Evolutionary conservation across 2,797 vertebrate genomes (phyloP).

Genomic region (Leptatherina wallacei): DNA sequence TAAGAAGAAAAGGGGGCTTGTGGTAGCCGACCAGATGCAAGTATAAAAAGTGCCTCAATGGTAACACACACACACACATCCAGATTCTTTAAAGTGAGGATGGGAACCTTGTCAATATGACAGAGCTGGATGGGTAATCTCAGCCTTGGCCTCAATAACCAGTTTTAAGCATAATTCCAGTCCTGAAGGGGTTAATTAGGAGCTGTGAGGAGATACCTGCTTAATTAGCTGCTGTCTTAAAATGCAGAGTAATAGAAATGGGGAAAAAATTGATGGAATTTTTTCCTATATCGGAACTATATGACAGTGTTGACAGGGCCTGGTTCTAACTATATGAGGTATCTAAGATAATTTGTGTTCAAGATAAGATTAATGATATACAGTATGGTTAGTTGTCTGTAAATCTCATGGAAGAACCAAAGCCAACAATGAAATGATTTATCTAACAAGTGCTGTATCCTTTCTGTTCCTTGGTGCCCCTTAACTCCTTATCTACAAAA

Average conservation of each 20-base stretch:
- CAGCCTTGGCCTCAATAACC: constrained; percentile 81
- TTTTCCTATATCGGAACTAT: constrained; percentile 66
- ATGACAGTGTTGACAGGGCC: constrained; percentile 51
- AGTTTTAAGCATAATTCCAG: constrained; percentile 78
- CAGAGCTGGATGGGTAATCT: constrained; percentile 79
- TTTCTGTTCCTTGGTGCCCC: not conserved
- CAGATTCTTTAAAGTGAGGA: constrained; percentile 34
- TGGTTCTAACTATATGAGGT: not conserved
- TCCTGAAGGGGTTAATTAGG: constrained; percentile 84
- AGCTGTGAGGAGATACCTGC: constrained; percentile 74
- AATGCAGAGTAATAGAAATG: constrained; percentile 64
- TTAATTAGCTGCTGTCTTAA: constrained; percentile 79
- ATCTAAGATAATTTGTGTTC: not conserved
- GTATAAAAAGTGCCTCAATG: constrained; percentile 25
- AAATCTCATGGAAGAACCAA: not conserved
- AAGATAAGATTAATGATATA: not conserved
- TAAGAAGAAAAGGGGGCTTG: constrained; percentile 61
- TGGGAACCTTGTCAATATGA: constrained; percentile 62
- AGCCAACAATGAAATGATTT: not conserved
- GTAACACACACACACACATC: constrained; percentile 5
- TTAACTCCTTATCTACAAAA: not conserved
- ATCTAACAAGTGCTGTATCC: not conserved
- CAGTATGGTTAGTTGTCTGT: not conserved
- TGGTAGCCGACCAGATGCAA: constrained; percentile 1
- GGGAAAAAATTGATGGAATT: constrained; percentile 40